A percentile compares a stretch with the other conserved stretches of the same genome.
Evolutionary conservation across 2,797 vertebrate genomes (phyloP).

Genomic region (Melanogrammus aeglefinus): DNA sequence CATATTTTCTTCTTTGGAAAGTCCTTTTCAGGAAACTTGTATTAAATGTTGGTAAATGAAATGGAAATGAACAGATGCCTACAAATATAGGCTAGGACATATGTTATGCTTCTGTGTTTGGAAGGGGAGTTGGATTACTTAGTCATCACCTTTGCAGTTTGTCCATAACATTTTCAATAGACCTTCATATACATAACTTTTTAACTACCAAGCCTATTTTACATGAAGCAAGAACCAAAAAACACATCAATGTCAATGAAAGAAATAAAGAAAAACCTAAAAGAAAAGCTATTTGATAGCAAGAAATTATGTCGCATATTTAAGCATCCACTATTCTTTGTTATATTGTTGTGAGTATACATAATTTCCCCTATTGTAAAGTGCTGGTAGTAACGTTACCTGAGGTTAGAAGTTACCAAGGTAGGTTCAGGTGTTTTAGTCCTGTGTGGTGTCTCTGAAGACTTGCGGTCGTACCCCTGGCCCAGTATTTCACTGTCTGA

Average conservation of each 20-base stretch:
- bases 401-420: conserved; percentile 46
- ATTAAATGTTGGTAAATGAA: neutral
- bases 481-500: conserved; percentile 40
- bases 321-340: neutral
- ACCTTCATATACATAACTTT: neutral
- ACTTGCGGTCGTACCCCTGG: conserved; percentile 54
- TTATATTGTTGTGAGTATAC: neutral
- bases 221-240: neutral
- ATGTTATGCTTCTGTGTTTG: neutral
- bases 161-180: neutral
- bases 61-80: neutral
- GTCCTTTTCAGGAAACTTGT: neutral
- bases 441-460: conserved; percentile 45
- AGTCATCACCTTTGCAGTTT: neutral
- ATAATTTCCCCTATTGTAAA: neutral
- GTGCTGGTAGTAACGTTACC: conserved; percentile 50
- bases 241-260: neutral
- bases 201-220: neutral
- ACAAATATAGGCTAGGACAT: neutral
- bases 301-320: neutral
- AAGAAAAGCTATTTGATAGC: neutral
- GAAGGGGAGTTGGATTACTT: neutral
- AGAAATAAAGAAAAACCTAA: neutral
- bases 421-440: conserved; percentile 23
- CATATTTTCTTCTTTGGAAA: neutral